phyloP scores from a whole-genome alignment of 1,140 invertebrate genomes.

The Megalopta genalis region DNA sequence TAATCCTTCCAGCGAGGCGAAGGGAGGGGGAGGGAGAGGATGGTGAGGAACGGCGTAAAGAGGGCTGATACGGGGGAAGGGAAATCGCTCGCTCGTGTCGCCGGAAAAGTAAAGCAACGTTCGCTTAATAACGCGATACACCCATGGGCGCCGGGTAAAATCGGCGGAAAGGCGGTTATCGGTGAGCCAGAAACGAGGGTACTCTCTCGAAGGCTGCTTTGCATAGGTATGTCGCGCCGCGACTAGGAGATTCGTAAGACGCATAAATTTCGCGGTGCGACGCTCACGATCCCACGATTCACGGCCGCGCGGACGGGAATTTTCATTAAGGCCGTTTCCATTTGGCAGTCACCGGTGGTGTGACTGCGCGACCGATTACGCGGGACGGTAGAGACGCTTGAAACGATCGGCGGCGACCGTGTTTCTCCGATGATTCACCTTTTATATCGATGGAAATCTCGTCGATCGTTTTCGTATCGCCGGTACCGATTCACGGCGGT shows the following conservation, averaged over 20 bases:
- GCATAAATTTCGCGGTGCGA: slow-evolving; percentile 44
- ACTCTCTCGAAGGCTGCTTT: slow-evolving; percentile 31
- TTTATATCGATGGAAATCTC: too few species aligned
- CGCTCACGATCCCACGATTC: slow-evolving; percentile 40
- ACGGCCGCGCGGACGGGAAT: slow-evolving; percentile 40
- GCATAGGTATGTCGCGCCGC: slow-evolving; percentile 35
- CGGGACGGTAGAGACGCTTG: not conserved
- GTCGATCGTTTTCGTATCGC: too few species aligned
- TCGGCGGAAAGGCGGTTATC: slow-evolving; percentile 13
- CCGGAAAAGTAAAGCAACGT: not conserved
- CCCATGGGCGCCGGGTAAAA: not conserved
- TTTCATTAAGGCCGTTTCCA: slow-evolving; percentile 61
- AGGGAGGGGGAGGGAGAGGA: too few species aligned
- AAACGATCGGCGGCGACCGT: too few species aligned
- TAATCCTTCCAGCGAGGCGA: not conserved
- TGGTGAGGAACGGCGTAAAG: too few species aligned
- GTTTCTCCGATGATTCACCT: too few species aligned
- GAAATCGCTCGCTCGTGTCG: not conserved
- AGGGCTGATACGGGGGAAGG: not conserved
- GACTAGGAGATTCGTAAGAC: slow-evolving; percentile 48
- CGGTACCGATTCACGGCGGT: too few species aligned
- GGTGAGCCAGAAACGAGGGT: slow-evolving; percentile 15
- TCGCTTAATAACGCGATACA: slow-evolving; percentile 15
- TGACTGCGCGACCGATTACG: not conserved
- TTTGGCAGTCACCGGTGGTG: slow-evolving; percentile 31